Evolutionary conservation across 1,140 invertebrate genomes (phyloP).

Genomic region (Pantala flavescens): DNA sequence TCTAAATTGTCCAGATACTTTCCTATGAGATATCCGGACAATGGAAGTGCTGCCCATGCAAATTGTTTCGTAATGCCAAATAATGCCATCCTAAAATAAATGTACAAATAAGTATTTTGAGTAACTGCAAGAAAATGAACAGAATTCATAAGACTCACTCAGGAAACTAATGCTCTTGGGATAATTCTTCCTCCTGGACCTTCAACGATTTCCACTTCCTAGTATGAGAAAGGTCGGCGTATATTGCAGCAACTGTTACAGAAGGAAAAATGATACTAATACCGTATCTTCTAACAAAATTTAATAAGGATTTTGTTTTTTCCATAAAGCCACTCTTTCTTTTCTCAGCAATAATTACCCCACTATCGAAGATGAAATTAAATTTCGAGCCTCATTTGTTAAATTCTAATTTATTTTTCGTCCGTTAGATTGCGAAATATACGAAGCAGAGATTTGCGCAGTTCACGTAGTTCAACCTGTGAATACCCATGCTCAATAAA

Average conservation of each 20-base stretch:
- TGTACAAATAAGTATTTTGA: neutral
- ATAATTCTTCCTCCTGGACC: neutral
- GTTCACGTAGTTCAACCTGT: neutral
- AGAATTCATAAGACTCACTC: neutral
- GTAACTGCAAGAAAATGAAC: no score
- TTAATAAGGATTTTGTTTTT: neutral
- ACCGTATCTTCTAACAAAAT: neutral
- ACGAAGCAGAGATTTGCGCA: neutral
- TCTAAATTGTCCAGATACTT: constrained; percentile 53
- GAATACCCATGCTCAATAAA: neutral
- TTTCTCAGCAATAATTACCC: no score
- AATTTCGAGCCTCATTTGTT: no score
- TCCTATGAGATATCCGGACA: constrained; percentile 46
- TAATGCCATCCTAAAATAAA: neutral
- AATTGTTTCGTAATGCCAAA: neutral
- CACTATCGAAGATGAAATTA: no score
- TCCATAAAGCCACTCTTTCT: neutral
- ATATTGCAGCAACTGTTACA: neutral
- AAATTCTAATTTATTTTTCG: neutral
- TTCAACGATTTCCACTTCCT: neutral
- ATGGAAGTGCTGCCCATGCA: constrained; percentile 37
- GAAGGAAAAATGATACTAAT: neutral
- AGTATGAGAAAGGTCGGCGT: neutral
- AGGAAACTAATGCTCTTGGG: neutral
- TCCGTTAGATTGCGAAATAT: neutral